Base-by-base conservation (phyloP, 2,797 vertebrate genomes). In the Astyanax mexicanus region DNA sequence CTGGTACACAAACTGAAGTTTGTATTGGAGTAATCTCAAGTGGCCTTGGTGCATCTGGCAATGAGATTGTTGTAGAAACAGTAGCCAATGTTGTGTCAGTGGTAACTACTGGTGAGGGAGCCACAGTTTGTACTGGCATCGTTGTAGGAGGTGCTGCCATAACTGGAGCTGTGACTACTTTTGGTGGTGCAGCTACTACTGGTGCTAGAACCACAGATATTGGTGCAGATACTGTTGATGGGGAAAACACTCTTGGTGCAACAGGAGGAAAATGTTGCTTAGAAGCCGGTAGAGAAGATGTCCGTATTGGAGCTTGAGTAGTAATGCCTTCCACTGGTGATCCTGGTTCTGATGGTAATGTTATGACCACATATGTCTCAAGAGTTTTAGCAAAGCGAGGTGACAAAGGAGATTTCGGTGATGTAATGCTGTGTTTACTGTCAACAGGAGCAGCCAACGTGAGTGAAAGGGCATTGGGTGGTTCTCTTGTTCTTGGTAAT, bases 361-460 rank as follows among this genome's bases (percentile, higher is more conserved):
- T 99, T 88, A 99, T 99, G 37, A 99, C 97, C 55, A 98, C 98
- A 60, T 98, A 99, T 0, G 97, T 98, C 88, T 98, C 96, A 80
- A 96, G 93, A 78, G 94, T 94, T 91, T 95, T 97, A 12, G 92
- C 88, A 87, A 95, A 81, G 83, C 96, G 96, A 42, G 98, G 97
- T 82, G 97, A 98, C 70, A 97, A 79, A 23, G 97, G 97, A 49
- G 98, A 99, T 74, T 96, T 97, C 47, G 97, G 98, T 69, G 98
- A 98, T 0, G 93, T 86, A 80, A 85, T 54, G 79, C 88, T 87
- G 58, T 95, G 83, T 81, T 93, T 97, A 69, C 92, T 95, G 44
- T 98, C 96, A 77, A 92, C 86, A 78, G 96, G 92, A 44, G 95
- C 83, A 74, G 93, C 93, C 78, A 98, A 89, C 88, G 94, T 97